A percentile compares a stretch with the other conserved stretches of the same genome.
These are phyloP conservation scores for Siphonodentalium dalli DNA, from an alignment of 2,888 invertebrate genomes.

Conservation along the genomic window DNA sequence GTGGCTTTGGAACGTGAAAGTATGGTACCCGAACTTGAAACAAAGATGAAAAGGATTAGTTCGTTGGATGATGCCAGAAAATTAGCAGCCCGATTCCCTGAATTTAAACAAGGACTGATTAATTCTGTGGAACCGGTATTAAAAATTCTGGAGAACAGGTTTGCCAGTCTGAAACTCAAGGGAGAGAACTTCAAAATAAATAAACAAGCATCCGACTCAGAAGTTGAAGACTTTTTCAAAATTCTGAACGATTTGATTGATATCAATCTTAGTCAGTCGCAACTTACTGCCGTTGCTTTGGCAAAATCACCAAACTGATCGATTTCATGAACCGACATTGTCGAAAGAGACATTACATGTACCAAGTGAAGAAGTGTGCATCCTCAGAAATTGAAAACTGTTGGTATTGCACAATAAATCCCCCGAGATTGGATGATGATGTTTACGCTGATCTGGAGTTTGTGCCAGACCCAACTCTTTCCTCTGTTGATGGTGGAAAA, in stretches of 20 bases:
- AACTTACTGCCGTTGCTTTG: not conserved
- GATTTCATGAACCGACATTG: slow-evolving; percentile 6
- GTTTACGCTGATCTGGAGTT: not conserved
- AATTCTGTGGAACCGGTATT: not conserved
- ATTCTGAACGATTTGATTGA: not conserved
- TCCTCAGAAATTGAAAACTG: not conserved
- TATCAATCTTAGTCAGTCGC: not conserved
- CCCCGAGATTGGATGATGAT: not conserved
- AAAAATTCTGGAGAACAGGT: slow-evolving; percentile 1
- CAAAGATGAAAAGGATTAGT: not conserved
- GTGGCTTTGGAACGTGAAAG: slow-evolving; percentile 3
- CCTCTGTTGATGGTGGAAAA: not conserved
- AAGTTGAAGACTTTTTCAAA: not conserved
- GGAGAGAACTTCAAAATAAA: not conserved
- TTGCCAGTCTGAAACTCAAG: not conserved
- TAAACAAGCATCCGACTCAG: not conserved
- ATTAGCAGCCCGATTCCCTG: not conserved
- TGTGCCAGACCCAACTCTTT: slow-evolving; percentile 6
- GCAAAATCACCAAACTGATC: not conserved
- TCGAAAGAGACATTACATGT: not conserved
- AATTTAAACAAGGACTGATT: not conserved
- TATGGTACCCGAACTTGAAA: not conserved
- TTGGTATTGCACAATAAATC: slow-evolving; percentile 4
- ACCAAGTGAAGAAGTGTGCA: slow-evolving; percentile 5
- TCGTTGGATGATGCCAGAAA: not conserved